A percentile compares a stretch with the other conserved stretches of the same genome.
These are phyloP conservation scores for Melitaea athalia DNA, from an alignment of 2,888 invertebrate species.

Conservation along the genomic window DNA sequence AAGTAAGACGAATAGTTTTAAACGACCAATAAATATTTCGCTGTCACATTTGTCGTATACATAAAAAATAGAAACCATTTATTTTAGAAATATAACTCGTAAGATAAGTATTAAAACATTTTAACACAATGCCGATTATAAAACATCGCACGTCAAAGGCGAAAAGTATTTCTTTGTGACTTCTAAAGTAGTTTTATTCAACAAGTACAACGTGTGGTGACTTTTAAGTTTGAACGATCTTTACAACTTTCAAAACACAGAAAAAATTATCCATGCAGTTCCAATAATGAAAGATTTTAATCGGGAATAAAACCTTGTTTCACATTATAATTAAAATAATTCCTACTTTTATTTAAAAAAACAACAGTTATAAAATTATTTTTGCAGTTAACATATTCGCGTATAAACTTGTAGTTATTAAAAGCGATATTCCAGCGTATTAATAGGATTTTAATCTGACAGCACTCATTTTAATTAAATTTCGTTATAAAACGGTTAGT, in stretches of 20 bases:
- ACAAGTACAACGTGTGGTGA: conserved; percentile 4
- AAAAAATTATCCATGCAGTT: neutral
- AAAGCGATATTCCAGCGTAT: neutral
- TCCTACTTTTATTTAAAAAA: neutral
- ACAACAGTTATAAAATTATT: neutral
- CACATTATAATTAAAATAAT: neutral
- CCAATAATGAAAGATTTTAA: neutral
- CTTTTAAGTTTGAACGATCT: conserved; percentile 6
- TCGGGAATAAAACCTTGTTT: neutral
- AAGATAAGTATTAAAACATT: neutral
- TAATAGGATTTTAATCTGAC: neutral
- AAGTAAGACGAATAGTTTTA: neutral
- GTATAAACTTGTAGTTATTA: neutral
- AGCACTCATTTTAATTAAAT: neutral
- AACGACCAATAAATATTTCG: neutral
- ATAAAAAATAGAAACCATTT: conserved; percentile 1
- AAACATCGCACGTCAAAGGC: conserved; percentile 9
- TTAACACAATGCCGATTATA: conserved; percentile 8
- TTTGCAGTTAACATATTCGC: neutral
- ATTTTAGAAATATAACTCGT: neutral
- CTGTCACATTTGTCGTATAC: neutral
- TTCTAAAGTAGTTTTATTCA: conserved; percentile 14
- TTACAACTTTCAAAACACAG: neutral
- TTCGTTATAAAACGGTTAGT: conserved; percentile 10
- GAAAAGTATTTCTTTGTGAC: conserved; percentile 16